Base-by-base conservation (phyloP, 35 echinoderm and acorn worm genomes). In the Lytechinus variegatus region DNA sequence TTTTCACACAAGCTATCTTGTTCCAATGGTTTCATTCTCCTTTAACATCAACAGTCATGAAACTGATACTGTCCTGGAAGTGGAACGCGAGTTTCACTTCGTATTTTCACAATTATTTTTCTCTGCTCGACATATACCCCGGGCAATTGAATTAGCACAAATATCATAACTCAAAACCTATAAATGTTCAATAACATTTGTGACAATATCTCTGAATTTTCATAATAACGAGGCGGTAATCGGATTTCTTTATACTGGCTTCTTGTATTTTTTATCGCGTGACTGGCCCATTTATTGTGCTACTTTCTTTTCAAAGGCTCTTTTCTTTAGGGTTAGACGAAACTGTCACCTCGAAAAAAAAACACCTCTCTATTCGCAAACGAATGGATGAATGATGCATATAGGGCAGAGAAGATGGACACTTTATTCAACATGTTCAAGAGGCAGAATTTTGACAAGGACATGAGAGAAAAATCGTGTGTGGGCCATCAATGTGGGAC, bases 401-500 rank as follows among this genome's bases (percentile, higher is more conserved):
- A 79, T 56, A 56, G 66, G 66, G 66, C n/a, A 19, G 66, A 79
- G 19, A 79, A 79, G 66, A 24, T 79, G 66, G 66, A 79, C 21
- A 24, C 2, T 44, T 44, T 44, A 44, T 44, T 44, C 33, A 79
- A 24, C 66, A 7, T 79, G n/a, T 79, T 79, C 66, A 79, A 79
- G 66, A 79, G 19, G n/a, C n/a, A 16, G n/a, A 16, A 79, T 79
- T 44, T 79, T 79, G 66, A 79, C 66, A 79, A 79, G 66, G 66
- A 24, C 14, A n/a, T 79, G 66, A 79, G 66, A 79, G n/a, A 24
- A 79, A n/a, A 79, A 24, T 79, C 66, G 66, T 79, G 19, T 79
- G 66, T 79, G 66, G 66, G 66, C 66, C 66, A 24, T 79, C 66
- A 79, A 79, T 79, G 66, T 79, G 66, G 66, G 66, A 79, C 66